Evolutionary conservation across 2,113 vertebrate genomes (phyloP).

Genomic region (Zosterops lateralis): DNA sequence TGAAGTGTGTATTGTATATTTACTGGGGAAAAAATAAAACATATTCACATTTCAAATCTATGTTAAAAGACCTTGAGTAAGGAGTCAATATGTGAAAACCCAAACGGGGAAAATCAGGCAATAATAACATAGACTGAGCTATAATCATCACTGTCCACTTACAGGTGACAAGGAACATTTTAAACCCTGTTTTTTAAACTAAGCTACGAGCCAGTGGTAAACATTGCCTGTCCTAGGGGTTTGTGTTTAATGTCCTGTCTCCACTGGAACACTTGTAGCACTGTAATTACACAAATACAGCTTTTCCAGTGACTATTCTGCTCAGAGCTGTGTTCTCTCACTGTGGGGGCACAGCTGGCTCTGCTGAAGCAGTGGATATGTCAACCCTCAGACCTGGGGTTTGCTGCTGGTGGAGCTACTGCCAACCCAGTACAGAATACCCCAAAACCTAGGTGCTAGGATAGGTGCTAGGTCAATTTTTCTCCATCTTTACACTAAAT

Average conservation of each 20-base stretch:
- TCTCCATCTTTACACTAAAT: neutral
- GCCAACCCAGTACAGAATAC: neutral
- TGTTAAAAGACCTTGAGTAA: constrained; percentile 68
- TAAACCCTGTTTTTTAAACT: neutral
- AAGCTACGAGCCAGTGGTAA: neutral
- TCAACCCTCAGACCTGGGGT: neutral
- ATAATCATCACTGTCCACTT: constrained; percentile 68
- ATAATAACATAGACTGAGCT: constrained; percentile 65
- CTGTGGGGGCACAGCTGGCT: neutral
- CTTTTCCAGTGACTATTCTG: neutral
- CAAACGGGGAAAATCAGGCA: constrained; percentile 49
- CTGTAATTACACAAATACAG: neutral
- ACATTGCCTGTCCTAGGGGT: neutral
- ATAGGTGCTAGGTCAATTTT: neutral
- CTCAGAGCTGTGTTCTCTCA: neutral
- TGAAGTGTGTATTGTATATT: constrained; percentile 83
- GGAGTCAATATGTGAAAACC: constrained; percentile 49
- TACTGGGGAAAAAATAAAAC: constrained; percentile 81
- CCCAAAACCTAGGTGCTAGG: neutral
- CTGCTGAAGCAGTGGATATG: neutral
- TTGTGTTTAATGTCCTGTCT: neutral
- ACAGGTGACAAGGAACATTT: constrained; percentile 36
- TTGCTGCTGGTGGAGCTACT: neutral
- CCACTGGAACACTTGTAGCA: neutral
- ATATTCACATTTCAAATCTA: constrained; percentile 80